A percentile compares a stretch with the other conserved stretches of the same genome.
Evolutionary conservation across 2,797 vertebrate genomes (phyloP).

Genomic region (Myotis daubentonii): DNA sequence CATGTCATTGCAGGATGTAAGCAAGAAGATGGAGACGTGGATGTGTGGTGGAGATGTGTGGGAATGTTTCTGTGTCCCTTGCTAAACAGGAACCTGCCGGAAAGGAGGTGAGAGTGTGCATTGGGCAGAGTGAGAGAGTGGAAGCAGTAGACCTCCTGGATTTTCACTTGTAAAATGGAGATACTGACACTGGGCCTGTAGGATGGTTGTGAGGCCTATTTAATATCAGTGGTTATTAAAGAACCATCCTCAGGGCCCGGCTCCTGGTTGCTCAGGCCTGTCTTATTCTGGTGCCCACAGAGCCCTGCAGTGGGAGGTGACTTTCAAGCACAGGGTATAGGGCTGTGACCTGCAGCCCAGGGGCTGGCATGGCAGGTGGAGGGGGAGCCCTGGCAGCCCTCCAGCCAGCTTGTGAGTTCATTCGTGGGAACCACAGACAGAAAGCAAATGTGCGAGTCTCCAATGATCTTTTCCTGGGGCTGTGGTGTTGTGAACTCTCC

Average conservation of each 20-base stretch:
- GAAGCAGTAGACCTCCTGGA: not conserved
- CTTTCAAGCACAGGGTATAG: rapidly evolving
- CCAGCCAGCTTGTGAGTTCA: not conserved
- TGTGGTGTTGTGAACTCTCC: not conserved
- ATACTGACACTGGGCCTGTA: not conserved
- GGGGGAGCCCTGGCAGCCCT: not conserved
- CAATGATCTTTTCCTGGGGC: not conserved
- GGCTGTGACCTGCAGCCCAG: not conserved
- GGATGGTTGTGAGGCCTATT: not conserved
- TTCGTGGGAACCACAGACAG: not conserved
- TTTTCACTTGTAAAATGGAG: not conserved
- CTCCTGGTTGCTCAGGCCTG: not conserved
- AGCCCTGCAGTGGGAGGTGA: not conserved
- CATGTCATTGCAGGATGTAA: not conserved
- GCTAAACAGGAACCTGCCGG: not conserved
- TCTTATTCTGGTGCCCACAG: not conserved
- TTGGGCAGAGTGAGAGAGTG: not conserved
- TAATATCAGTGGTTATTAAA: not conserved
- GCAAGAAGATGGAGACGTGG: not conserved
- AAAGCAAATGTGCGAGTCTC: not conserved
- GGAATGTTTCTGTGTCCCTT: not conserved
- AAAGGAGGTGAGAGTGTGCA: not conserved
- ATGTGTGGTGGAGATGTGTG: not conserved
- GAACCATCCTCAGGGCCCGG: not conserved
- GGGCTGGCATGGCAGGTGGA: not conserved